Evolutionary conservation across 2,113 vertebrate genomes (phyloP).

Genomic region (Ciconia stormi): DNA sequence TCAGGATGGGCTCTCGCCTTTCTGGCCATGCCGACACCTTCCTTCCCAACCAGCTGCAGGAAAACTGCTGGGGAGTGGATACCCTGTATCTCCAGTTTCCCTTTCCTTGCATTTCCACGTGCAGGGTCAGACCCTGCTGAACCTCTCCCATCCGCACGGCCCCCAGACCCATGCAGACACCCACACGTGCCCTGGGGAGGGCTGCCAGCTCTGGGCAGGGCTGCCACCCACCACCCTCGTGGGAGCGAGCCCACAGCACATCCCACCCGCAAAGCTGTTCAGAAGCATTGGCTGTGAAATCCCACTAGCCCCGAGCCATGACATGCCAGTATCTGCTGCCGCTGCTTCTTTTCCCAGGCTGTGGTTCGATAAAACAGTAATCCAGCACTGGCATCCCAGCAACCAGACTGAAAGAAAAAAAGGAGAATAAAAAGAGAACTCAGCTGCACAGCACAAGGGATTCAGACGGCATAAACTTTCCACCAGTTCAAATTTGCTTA

Average conservation of each 20-base stretch:
- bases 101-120: not conserved
- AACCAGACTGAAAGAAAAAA: not conserved
- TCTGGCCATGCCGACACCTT: rapidly evolving
- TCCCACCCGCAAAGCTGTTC: not conserved
- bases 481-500: not conserved
- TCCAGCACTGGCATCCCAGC: not conserved
- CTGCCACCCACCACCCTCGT: not conserved
- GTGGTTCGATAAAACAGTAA: not conserved
- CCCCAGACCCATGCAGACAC: not conserved
- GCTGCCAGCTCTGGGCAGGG: not conserved
- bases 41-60: not conserved
- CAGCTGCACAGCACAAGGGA: not conserved
- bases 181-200: rapidly evolving
- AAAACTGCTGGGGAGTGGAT: not conserved
- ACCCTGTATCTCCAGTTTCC: rapidly evolving
- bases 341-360: not conserved
- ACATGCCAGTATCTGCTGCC: not conserved
- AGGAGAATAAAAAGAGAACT: not conserved
- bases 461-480: not conserved
- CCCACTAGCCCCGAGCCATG: rapidly evolving
- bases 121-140: not conserved
- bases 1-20: not conserved
- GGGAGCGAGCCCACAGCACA: not conserved
- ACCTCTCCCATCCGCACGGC: rapidly evolving
- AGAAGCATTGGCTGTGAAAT: not conserved